These are phyloP conservation scores for Pinctada fucata DNA, from an alignment of 2,888 invertebrate genomes.

Conservation along the genomic window DNA sequence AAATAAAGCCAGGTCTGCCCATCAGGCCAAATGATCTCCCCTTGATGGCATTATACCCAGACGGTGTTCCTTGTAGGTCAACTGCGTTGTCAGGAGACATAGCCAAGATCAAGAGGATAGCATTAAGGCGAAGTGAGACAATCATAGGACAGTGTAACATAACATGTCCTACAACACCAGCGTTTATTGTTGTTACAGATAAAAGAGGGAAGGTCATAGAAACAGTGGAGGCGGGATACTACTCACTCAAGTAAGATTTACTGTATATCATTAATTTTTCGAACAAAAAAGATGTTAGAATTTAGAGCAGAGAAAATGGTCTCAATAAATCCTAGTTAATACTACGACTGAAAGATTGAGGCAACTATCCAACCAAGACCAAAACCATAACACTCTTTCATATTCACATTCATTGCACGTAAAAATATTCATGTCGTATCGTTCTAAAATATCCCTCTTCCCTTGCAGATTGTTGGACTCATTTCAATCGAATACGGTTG, in stretches of 20 bases:
- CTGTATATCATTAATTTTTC: neutral
- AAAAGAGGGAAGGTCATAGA: constrained; percentile 79
- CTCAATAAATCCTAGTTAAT: too few species aligned
- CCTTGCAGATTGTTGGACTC: too few species aligned
- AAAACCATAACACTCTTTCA: too few species aligned
- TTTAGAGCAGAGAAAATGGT: too few species aligned
- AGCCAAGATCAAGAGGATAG: constrained; percentile 73
- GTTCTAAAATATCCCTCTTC: too few species aligned
- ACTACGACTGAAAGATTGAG: too few species aligned
- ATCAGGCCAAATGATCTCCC: constrained; percentile 60
- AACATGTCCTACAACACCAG: constrained; percentile 62
- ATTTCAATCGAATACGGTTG: too few species aligned
- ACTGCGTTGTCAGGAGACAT: constrained; percentile 78
- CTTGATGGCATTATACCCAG: constrained; percentile 68
- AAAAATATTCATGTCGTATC: too few species aligned
- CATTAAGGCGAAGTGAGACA: constrained; percentile 76
- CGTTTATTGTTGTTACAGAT: constrained; percentile 77
- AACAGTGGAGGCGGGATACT: constrained; percentile 78
- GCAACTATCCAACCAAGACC: too few species aligned
- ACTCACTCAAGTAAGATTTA: constrained; percentile 54
- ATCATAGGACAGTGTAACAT: constrained; percentile 43
- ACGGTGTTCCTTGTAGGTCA: constrained; percentile 82
- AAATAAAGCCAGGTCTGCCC: constrained; percentile 50
- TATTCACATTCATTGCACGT: too few species aligned
- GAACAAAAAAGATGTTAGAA: too few species aligned